Percentiles rank a stretch among this genome's conserved stretches.
phyloP scores from a whole-genome alignment of 2,797 vertebrate species.

The Oophaga sylvatica region DNA sequence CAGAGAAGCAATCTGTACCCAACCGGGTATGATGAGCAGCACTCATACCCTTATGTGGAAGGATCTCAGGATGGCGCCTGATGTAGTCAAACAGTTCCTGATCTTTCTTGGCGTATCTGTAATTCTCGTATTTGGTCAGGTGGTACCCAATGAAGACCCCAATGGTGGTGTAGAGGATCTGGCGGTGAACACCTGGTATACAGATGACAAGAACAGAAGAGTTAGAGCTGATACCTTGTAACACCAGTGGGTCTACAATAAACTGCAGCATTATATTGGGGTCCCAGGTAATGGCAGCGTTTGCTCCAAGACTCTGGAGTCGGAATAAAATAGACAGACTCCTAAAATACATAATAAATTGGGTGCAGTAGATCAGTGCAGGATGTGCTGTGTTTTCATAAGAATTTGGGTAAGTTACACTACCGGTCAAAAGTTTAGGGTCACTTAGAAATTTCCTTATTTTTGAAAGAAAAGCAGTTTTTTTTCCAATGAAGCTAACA shows the following conservation, averaged over 20 bases:
- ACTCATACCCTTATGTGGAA: slow-evolving; percentile 74
- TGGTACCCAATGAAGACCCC: slow-evolving; percentile 88
- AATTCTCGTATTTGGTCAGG: slow-evolving; percentile 77
- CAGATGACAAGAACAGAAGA: not conserved
- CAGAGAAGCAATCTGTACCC: no score
- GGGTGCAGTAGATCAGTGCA: not conserved
- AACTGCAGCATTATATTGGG: not conserved
- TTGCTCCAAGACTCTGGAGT: no score
- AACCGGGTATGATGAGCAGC: not conserved
- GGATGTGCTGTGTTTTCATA: no score
- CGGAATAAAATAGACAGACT: no score
- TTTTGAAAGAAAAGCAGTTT: no score
- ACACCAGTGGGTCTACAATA: no score
- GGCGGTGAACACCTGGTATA: slow-evolving; percentile 86
- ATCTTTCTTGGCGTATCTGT: slow-evolving; percentile 77
- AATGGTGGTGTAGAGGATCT: slow-evolving; percentile 76
- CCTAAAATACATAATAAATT: no score
- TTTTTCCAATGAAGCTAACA: no score
- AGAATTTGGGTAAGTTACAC: no score
- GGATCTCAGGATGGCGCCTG: slow-evolving; percentile 78
- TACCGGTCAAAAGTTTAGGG: no score
- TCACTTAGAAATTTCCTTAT: no score
- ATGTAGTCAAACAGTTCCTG: slow-evolving; percentile 83
- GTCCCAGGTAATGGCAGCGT: not conserved
- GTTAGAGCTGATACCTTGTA: not conserved